These are phyloP conservation scores for Podiceps cristatus DNA, from an alignment of 2,113 vertebrate genomes.

Conservation along the genomic window DNA sequence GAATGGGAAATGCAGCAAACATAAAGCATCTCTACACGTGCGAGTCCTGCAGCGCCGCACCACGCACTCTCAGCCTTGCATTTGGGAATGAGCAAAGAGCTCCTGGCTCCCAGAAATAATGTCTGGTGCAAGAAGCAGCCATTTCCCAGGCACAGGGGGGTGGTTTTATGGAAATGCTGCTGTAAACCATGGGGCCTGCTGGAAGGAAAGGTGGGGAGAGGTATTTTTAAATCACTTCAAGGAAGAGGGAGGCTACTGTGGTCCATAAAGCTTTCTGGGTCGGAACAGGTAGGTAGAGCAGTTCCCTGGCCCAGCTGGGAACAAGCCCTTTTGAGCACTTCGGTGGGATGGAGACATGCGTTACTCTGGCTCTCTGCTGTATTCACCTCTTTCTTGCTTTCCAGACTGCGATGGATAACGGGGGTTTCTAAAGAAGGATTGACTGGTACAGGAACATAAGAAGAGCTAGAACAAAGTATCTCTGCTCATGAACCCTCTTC, in stretches of 20 bases:
- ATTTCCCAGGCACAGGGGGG: background rate
- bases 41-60: background rate
- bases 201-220: background rate
- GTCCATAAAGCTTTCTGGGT: background rate
- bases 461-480: background rate
- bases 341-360: background rate
- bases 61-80: background rate
- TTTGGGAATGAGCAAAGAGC: background rate
- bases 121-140: background rate
- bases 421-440: background rate
- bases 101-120: background rate
- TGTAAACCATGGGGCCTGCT: background rate
- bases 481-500: background rate
- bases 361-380: background rate
- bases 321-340: background rate
- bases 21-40: background rate
- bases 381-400: background rate
- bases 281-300: background rate
- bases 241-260: background rate
- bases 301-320: background rate
- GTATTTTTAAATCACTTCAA: background rate
- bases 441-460: background rate
- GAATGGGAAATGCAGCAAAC: background rate
- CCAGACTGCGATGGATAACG: background rate
- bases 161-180: background rate